These are phyloP conservation scores for Onychostruthus taczanowskii DNA, from an alignment of 2,113 vertebrate species.

Conservation along the genomic window DNA sequence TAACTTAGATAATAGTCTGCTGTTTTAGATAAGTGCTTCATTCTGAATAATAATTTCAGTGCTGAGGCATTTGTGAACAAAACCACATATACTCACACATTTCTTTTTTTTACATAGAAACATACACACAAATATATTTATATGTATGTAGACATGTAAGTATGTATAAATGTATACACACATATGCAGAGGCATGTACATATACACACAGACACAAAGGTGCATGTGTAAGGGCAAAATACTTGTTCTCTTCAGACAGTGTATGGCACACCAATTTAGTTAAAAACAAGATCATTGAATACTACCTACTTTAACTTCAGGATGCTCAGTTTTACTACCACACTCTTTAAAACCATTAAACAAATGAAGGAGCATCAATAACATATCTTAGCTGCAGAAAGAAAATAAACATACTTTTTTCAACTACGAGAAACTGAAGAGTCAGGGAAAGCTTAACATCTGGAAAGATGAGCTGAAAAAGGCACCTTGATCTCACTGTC, in stretches of 20 bases:
- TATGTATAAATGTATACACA: not conserved
- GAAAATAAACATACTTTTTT: not conserved
- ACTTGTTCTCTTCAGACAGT: not conserved
- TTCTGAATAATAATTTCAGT: not conserved
- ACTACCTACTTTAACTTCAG: not conserved
- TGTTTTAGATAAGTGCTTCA: not conserved
- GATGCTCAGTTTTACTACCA: not conserved
- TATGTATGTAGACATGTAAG: not conserved
- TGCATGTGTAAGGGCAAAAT: not conserved
- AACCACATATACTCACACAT: not conserved
- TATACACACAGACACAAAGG: not conserved
- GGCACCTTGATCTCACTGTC: not conserved
- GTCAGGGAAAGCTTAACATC: not conserved
- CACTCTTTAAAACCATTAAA: not conserved
- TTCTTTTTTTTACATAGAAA: not conserved
- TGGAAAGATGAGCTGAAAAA: not conserved
- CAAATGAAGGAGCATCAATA: not conserved
- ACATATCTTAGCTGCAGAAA: not conserved
- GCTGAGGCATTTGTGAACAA: not conserved
- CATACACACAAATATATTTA: fast-evolving
- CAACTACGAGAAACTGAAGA: not conserved
- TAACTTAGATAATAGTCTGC: not conserved
- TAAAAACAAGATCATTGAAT: not conserved
- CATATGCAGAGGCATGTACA: fast-evolving
- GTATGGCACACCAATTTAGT: fast-evolving